Evolutionary conservation across 2,797 vertebrate species (phyloP), one percentile per base, ranked within the genome.

Genomic region (Peromyscus aztecus): DNA sequence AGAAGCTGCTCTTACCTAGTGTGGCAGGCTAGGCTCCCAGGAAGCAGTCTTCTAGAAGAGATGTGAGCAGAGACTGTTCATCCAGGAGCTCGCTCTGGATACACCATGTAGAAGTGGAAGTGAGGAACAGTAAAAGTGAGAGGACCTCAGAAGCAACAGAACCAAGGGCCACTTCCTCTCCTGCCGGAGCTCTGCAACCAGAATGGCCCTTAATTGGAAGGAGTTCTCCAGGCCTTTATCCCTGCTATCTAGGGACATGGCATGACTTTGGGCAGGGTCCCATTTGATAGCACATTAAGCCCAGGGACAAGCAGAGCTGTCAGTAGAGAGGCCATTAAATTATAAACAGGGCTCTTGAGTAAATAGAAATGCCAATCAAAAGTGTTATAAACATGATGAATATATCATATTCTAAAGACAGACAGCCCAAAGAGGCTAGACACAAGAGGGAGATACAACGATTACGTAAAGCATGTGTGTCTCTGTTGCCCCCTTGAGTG

Each of bases 51-150:
- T 34, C 1, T 13, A 61, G 29, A 52, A 55, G 16, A 17, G 11
- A 9, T 2, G 17, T 52, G 59, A 43, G 13, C 65, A 0, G 2
- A 67, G n/a, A 40, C 52, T 23, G 2, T 55, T 77, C 14, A 19
- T 1, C 12, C 49, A 3, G 46, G 14, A 27, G 29, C 37, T 75
- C 9, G 34, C 59, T 59, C 8, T 19, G 49, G 19, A 40, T 14
- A 6, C 37, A 19, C 21, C 4, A 2, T 40, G 17, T 57, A 19
- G 61, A 49, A 27, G 31, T 4, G 10, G 19, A 16, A 17, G 17
- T 1, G 0, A 6, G 0, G 27, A 6, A 29, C 5, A 4, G 14
- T 4, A n/a, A 11, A 65, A n/a, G 0, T 34, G 17, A 52, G 14
- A 40, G 89, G 19, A 84, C 17, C 40, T 24, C 46, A 67, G 57